Evolutionary conservation across 1,140 invertebrate genomes (phyloP), one percentile per base, ranked within the genome.

Genomic region (Aleiodes sp.): DNA sequence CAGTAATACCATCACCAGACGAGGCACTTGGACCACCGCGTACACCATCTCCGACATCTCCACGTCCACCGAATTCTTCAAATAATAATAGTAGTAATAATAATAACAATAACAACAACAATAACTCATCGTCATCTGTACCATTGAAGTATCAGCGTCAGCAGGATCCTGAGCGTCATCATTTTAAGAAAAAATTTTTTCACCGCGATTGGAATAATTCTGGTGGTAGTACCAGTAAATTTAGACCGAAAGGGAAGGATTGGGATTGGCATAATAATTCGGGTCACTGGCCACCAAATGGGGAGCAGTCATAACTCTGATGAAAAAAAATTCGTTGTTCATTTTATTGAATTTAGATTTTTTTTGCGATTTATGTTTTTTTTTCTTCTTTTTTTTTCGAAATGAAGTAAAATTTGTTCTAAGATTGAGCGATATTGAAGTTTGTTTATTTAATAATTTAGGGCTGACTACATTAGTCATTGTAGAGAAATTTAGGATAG

Each of bases 111-210:
- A 21, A 41, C 69, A 7, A 41, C 56, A 62, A 46, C 29, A n/a
- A n/a, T n/a, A n/a, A n/a, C n/a, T n/a, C 52, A 66, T 61, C 29
- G 72, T 80, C 74, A 43, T 86, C 85, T 12, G 84, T 87, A 57
- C 87, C 90, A 9, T 74, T 91, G 2, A 91, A 91, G 73, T 91
- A 91, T 73, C 89, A 91, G 74, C 85, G 90, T 4, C 88, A 90
- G 72, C 70, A 70, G 1, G 82, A 85, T 43, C 86, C 87, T n/a
- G 89, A 90, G 62, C 85, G 89, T 66, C 90, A 91, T 74, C 92
- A 93, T 82, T 93, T 92, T 81, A 93, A 93, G 79, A 94, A 94
- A 84, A 93, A 93, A 72, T 94, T 92, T 82, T 93, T 92, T 84
- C 91, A 92, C 74, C 87, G 89, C 14, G 88, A 89, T 59, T 88